Evolutionary conservation across 1,140 invertebrate genomes (phyloP).

Genomic region (Cydia fagiglandana): DNA sequence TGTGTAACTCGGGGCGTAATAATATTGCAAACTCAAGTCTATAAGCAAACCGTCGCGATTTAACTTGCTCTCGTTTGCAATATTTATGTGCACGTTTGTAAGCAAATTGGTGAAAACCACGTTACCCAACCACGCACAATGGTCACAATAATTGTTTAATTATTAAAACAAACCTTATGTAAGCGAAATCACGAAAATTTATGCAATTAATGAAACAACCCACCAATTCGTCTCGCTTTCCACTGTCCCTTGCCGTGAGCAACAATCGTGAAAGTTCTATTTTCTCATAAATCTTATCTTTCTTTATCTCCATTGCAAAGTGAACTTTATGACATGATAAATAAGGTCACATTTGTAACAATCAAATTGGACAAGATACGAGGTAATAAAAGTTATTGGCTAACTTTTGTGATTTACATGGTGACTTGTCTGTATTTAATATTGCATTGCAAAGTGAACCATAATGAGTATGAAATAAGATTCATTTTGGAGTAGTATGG

Average conservation of each 20-base stretch:
- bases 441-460: background rate
- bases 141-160: background rate
- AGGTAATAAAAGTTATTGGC: background rate
- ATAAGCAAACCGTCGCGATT: too few species aligned
- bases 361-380: background rate
- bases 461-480: background rate
- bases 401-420: background rate
- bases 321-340: background rate
- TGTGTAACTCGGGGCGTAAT: too few species aligned
- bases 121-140: background rate
- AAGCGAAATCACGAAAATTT: background rate
- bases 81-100: background rate
- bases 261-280: background rate
- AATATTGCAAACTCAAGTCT: too few species aligned
- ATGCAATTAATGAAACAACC: background rate
- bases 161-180: background rate
- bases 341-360: background rate
- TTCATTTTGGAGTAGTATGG: background rate
- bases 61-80: too few species aligned
- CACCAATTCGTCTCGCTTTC: slow-evolving; percentile 2
- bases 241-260: background rate
- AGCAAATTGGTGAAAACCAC: background rate
- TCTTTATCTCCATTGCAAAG: background rate
- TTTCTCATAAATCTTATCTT: background rate
- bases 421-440: background rate